A percentile compares a stretch with the other conserved stretches of the same genome.
Conservation (phyloP, 2,797 vertebrate genomes). For the Cebuella pygmaea region DNA sequence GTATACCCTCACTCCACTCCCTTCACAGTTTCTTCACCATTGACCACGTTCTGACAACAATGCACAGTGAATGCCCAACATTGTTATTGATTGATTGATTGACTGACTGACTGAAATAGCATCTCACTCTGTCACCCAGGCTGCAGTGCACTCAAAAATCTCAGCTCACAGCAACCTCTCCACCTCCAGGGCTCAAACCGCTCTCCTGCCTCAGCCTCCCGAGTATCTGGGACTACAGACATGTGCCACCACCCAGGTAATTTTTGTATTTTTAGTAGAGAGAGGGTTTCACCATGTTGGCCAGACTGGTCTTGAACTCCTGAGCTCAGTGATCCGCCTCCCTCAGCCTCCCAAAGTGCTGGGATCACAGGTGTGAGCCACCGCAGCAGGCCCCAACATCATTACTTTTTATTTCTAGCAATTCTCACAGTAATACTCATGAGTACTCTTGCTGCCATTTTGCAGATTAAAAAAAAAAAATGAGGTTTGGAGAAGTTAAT, state of each 20-base stretch:
- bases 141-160: background rate
- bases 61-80: no score
- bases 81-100: no score
- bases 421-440: background rate
- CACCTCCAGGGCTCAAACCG: background rate
- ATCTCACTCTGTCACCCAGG: background rate
- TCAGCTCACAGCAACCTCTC: background rate
- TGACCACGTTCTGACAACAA: background rate
- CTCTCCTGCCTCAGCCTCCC: background rate
- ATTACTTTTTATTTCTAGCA: background rate
- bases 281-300: background rate
- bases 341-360: background rate
- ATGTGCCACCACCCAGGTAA: background rate
- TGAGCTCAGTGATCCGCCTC: background rate
- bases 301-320: background rate
- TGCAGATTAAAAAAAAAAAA: background rate
- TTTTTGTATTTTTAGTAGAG: background rate
- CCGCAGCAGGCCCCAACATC: no score
- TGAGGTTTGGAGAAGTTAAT: background rate
- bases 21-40: background rate
- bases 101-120: background rate
- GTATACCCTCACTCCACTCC: accelerated
- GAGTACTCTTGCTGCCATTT: background rate
- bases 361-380: background rate
- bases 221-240: background rate